Conservation (phyloP, 2,888 invertebrate genomes). For the Temnothorax rugatulus region DNA sequence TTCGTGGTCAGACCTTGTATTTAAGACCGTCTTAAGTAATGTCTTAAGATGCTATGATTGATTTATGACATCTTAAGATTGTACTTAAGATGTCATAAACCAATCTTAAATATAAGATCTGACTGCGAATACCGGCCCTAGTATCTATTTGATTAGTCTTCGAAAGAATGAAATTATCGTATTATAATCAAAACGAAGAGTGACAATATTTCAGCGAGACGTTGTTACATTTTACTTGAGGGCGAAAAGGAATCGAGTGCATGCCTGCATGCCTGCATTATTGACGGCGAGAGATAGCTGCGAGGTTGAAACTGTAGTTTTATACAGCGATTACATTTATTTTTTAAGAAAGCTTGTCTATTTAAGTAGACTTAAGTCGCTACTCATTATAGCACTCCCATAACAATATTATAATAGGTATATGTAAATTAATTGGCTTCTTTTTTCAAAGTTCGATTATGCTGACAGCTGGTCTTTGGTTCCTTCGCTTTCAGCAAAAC, state of each 20-base stretch:
- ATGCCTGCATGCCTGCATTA: not conserved
- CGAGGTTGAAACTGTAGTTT: slow-evolving; percentile 40
- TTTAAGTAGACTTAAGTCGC: slow-evolving; percentile 45
- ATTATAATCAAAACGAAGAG: slow-evolving; percentile 46
- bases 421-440: slow-evolving; percentile 15
- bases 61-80: too few relatives aligned
- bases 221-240: slow-evolving; percentile 25
- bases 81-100: too few relatives aligned
- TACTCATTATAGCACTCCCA: slow-evolving; percentile 21
- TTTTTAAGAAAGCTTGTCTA: slow-evolving; percentile 43
- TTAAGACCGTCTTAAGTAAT: too few relatives aligned
- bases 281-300: not conserved
- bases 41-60: too few relatives aligned
- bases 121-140: too few relatives aligned
- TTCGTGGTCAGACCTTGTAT: too few relatives aligned
- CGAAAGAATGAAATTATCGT: slow-evolving; percentile 4
- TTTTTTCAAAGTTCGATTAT: slow-evolving; percentile 45
- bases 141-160: slow-evolving; percentile 31
- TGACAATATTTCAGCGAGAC: slow-evolving; percentile 36
- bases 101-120: too few relatives aligned
- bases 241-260: not conserved
- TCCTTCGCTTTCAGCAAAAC: not conserved
- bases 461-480: slow-evolving; percentile 16
- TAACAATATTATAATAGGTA: slow-evolving; percentile 14
- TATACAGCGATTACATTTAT: slow-evolving; percentile 43